Percentiles rank a stretch among this genome's conserved stretches.
Conservation (phyloP, 1,140 invertebrate species). For the Conus ventricosus region DNA sequence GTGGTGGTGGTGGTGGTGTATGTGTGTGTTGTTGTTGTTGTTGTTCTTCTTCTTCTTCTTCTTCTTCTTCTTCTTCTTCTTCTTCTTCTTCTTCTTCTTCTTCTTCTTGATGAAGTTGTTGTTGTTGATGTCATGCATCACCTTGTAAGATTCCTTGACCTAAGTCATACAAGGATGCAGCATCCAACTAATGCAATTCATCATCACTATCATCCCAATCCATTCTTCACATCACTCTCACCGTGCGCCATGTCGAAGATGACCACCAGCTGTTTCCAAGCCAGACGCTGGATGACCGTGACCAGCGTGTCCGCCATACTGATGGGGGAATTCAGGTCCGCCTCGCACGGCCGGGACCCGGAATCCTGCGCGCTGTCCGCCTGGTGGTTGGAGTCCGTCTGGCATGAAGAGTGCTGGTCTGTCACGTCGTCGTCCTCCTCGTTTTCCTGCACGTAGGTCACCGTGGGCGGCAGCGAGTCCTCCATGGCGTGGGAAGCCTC, state of each 20-base stretch:
- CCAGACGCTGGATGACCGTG: neutral
- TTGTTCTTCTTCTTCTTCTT: no score
- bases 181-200: neutral
- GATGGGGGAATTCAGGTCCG: neutral
- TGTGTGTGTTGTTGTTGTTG: no score
- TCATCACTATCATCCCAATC: neutral
- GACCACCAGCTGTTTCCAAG: neutral
- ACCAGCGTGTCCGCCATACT: neutral
- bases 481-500: neutral
- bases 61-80: no score
- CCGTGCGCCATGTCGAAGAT: slow-evolving; percentile 4
- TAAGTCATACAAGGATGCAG: neutral
- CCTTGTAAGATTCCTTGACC: neutral
- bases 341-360: no score
- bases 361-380: neutral
- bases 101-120: neutral
- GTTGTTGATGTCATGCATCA: no score
- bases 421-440: neutral
- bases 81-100: neutral
- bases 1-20: no score
- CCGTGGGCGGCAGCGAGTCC: neutral
- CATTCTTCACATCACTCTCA: neutral
- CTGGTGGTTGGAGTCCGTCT: neutral
- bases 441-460: neutral
- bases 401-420: neutral